Evolutionary conservation across 1,140 invertebrate genomes (phyloP).

Genomic region (Trichonephila clavata): DNA sequence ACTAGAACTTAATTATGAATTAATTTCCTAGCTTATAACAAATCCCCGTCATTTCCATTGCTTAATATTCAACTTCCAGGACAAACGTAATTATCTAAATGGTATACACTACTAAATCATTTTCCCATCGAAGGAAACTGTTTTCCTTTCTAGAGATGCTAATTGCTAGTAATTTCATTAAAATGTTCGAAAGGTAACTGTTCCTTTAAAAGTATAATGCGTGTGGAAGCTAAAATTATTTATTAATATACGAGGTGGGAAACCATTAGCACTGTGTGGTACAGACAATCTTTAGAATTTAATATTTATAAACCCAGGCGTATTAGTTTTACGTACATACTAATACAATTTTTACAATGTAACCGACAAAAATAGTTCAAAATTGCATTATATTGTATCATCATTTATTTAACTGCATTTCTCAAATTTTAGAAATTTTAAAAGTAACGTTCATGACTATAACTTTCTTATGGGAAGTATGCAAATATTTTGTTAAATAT

Average conservation of each 20-base stretch:
- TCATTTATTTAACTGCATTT: no score
- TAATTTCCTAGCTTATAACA: not conserved
- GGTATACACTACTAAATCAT: not conserved
- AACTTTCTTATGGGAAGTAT: no score
- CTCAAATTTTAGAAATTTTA: no score
- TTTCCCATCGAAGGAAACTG: not conserved
- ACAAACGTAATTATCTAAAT: slow-evolving; percentile 6
- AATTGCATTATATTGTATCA: no score
- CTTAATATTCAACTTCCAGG: not conserved
- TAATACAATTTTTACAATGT: no score
- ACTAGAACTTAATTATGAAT: not conserved
- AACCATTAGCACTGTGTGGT: no score
- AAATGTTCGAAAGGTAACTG: not conserved
- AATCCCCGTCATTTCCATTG: not conserved
- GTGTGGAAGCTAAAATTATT: not conserved
- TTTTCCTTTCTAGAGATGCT: not conserved
- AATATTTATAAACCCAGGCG: no score
- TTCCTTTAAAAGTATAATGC: not conserved
- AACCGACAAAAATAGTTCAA: no score
- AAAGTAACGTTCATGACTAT: no score
- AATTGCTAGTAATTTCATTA: not conserved
- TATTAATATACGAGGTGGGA: not conserved
- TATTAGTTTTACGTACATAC: no score
- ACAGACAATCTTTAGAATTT: no score
- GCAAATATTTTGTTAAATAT: no score